Conservation (phyloP, 2,113 vertebrate species). For the Spea bombifrons region DNA sequence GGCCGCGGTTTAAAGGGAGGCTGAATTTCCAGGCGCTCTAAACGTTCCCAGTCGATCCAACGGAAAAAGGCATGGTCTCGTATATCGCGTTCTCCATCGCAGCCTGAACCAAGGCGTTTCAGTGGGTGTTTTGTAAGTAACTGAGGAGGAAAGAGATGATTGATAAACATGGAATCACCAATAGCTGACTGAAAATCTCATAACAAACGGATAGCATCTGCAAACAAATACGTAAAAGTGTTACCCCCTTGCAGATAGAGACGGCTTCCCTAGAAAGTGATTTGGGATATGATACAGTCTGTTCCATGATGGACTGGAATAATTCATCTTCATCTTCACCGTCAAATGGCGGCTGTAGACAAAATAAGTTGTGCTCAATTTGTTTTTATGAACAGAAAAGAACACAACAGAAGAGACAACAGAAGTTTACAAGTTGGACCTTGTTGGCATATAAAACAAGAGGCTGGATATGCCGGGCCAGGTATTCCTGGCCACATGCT, state of each 20-base stretch:
- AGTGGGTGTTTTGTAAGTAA: constrained; percentile 83
- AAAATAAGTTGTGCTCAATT: background rate
- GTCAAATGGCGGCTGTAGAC: constrained; percentile 79
- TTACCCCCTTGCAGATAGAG: constrained; percentile 88
- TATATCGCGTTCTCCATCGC: constrained; percentile 78
- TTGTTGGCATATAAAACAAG: too few relatives aligned
- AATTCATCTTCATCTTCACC: constrained; percentile 88
- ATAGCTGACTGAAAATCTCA: background rate
- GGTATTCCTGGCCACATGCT: too few relatives aligned
- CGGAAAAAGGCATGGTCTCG: constrained; percentile 84
- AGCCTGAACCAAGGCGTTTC: constrained; percentile 80
- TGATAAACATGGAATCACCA: background rate
- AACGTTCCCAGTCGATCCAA: constrained; percentile 89
- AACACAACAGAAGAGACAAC: too few relatives aligned
- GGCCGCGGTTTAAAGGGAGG: constrained; percentile 82
- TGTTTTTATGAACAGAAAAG: background rate
- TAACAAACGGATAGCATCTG: background rate
- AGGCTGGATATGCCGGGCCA: too few relatives aligned
- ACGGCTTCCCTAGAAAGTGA: constrained; percentile 83
- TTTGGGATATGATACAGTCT: constrained; percentile 83
- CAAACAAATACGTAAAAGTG: background rate
- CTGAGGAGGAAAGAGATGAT: constrained; percentile 54
- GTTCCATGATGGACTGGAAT: constrained; percentile 90
- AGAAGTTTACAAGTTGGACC: too few relatives aligned
- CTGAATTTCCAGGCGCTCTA: constrained; percentile 81